Evolutionary conservation across 2,888 invertebrate species (phyloP), one percentile per base, ranked within the genome.

Genomic region (Cephonodes hylas): DNA sequence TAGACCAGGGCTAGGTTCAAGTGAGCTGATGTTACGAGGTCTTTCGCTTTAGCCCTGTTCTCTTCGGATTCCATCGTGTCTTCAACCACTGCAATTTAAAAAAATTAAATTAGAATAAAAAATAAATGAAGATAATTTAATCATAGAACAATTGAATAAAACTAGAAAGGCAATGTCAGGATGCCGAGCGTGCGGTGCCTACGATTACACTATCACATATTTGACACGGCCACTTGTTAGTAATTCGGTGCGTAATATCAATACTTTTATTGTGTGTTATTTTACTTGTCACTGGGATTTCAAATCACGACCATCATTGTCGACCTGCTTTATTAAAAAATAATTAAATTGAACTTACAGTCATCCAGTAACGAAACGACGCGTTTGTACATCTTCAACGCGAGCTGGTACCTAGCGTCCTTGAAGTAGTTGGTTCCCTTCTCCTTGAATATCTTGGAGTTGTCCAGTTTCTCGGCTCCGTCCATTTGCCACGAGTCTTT

Each of bases 381-480:
- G 80, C 96, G 96, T 73, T 95, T 95, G 83, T 99, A 99, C 94
- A 98, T 96, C 83, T 96, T 97, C 57, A 96, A 92, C 0, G 99
- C 99, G 70, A 97, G 76, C 61, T 91, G 86, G 73, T 94, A 96
- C 82, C 98, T 97, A 63, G 93, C 95, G 0, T 93, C 93, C 85
- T 97, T 98, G 79, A 98, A 98, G 83, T 97, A 98, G 57, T 94
- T 93, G 0, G 98, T 99, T 53, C 99, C 99, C 80, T 97, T 98
- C 66, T 96, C 96, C 87, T 99, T 99, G 67, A 95, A 96, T 13
- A 96, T 89, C 81, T 95, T 95, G 0, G 97, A 95, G 78, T 97
- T 96, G 63, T 96, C 96, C 5, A 99, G 72, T 80, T 96, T 97
- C 84, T 99, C 97, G 0, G 92, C 85, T 0, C 93, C 93, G 64